A percentile compares a stretch with the other conserved stretches of the same genome.
phyloP scores from a whole-genome alignment of 2,113 vertebrate genomes.

The Dicerorhinus sumatrensis region DNA sequence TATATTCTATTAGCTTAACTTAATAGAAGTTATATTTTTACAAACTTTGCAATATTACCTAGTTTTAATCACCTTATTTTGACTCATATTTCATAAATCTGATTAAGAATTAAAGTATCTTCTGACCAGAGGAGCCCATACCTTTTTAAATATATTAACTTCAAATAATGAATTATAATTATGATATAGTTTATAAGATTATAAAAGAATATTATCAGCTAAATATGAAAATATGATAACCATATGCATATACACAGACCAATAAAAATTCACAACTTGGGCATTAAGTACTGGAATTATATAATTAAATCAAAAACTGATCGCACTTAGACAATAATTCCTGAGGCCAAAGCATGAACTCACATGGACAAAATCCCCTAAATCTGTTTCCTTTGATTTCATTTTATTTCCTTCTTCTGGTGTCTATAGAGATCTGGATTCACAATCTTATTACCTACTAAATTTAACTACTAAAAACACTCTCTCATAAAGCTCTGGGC shows the following conservation, averaged over 20 bases:
- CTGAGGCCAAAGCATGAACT: background rate
- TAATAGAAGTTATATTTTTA: background rate
- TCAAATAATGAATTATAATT: conserved; percentile 32
- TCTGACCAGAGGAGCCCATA: background rate
- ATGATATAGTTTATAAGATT: conserved; percentile 2
- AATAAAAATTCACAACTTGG: background rate
- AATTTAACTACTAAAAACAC: background rate
- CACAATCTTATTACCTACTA: background rate
- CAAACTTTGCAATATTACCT: background rate
- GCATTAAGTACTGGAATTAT: background rate
- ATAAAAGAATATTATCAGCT: background rate
- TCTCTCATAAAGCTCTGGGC: background rate
- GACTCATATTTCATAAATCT: background rate
- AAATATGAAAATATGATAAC: conserved; percentile 29
- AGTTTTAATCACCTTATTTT: background rate
- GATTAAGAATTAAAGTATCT: conserved; percentile 50
- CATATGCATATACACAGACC: background rate
- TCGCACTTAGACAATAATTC: background rate
- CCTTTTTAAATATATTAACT: background rate
- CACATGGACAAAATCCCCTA: background rate
- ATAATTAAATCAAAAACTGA: background rate
- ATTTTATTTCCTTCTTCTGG: background rate
- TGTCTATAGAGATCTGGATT: background rate
- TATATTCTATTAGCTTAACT: background rate
- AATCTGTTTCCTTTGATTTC: background rate